These are phyloP conservation scores for Corythaeola cristata DNA, from an alignment of 2,113 vertebrate species.

Conservation along the genomic window DNA sequence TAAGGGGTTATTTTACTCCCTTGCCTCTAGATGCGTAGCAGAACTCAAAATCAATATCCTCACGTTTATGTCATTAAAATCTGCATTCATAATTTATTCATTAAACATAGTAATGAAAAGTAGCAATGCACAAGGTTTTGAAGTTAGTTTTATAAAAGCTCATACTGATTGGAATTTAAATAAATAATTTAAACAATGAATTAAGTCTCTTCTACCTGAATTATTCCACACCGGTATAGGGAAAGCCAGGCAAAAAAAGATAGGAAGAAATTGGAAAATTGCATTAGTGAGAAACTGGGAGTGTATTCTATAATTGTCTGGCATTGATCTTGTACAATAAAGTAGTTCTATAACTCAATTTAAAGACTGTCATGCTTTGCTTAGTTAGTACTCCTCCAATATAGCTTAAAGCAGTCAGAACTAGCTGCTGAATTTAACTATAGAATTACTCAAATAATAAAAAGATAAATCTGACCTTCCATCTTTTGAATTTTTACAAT, in stretches of 20 bases:
- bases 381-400: neutral
- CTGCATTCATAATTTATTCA: neutral
- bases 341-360: neutral
- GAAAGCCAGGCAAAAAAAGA: neutral
- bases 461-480: neutral
- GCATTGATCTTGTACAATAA: neutral
- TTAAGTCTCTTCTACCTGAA: neutral
- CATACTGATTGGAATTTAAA: neutral
- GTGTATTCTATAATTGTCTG: neutral
- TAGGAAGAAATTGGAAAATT: neutral
- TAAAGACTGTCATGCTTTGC: neutral
- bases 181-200: neutral
- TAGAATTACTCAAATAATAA: neutral
- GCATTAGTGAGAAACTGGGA: neutral
- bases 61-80: neutral
- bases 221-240: neutral
- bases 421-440: neutral
- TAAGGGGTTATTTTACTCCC: neutral
- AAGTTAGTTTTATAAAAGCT: neutral
- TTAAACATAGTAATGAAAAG: neutral
- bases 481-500: neutral
- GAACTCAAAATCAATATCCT: constrained; percentile 14
- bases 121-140: neutral
- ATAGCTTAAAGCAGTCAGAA: neutral
- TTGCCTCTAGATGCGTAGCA: neutral